Percentiles rank a stretch among this genome's conserved stretches.
Conservation (phyloP, 2,113 vertebrate species). For the Xiphophorus hellerii region DNA sequence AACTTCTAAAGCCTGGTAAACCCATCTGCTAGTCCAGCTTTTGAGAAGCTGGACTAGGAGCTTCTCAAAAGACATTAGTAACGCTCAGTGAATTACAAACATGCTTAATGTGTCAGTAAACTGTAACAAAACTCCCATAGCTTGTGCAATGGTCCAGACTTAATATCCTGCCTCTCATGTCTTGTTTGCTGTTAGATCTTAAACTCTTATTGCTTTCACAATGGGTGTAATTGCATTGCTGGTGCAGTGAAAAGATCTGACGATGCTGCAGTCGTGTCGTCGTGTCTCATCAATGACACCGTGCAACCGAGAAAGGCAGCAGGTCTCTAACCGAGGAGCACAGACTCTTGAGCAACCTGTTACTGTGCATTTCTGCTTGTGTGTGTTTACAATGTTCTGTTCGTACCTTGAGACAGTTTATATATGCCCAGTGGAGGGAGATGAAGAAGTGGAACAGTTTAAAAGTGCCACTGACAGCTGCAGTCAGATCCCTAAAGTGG, state of each 20-base stretch:
- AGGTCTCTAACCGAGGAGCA: background rate
- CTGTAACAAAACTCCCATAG: slow-evolving; percentile 28
- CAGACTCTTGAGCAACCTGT: slow-evolving; percentile 28
- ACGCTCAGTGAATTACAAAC: slow-evolving; percentile 44
- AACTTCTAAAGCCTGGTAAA: slow-evolving; percentile 20
- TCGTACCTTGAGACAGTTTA: slow-evolving; percentile 34
- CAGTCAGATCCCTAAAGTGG: slow-evolving; percentile 62
- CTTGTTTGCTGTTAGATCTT: slow-evolving; percentile 43
- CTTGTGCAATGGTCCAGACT: slow-evolving; percentile 11
- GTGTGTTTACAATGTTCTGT: slow-evolving; percentile 13
- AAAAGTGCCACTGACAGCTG: slow-evolving; percentile 42
- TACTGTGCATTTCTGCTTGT: slow-evolving; percentile 8
- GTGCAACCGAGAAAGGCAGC: slow-evolving; percentile 27
- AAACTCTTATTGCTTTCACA: slow-evolving; percentile 55
- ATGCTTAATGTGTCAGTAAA: slow-evolving; percentile 57
- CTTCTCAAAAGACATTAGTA: slow-evolving; percentile 51
- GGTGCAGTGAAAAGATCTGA: slow-evolving; percentile 28
- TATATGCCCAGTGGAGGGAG: slow-evolving; percentile 39
- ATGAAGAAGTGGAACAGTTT: slow-evolving; percentile 47
- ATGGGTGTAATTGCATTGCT: slow-evolving; percentile 30
- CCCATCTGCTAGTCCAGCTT: slow-evolving; percentile 19
- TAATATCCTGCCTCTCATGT: background rate
- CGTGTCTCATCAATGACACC: background rate
- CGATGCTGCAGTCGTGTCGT: slow-evolving; percentile 18
- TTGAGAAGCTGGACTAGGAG: slow-evolving; percentile 13